These are phyloP conservation scores for Eristalinus aeneus DNA, from an alignment of 2,888 invertebrate species.

Conservation along the genomic window DNA sequence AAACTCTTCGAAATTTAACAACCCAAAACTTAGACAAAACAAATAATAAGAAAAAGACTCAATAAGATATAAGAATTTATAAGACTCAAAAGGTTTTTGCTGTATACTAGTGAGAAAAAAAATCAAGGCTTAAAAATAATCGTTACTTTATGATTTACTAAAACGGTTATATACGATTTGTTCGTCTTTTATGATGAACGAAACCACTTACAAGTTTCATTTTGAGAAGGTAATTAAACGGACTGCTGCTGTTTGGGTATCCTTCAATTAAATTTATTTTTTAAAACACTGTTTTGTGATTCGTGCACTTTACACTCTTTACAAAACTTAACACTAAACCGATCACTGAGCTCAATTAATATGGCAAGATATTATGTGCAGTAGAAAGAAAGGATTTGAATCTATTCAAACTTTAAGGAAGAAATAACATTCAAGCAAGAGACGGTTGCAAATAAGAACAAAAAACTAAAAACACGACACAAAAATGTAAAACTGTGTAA, in stretches of 20 bases:
- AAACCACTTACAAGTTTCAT: not conserved
- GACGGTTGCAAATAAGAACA: not conserved
- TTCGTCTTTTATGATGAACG: not conserved
- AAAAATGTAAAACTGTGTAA: not conserved
- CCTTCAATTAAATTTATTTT: not conserved
- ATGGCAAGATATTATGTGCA: not conserved
- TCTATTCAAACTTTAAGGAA: not conserved
- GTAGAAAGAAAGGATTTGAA: not conserved
- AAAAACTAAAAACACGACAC: not conserved
- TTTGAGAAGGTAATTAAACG: not conserved
- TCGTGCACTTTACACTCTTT: not conserved
- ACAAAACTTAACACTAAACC: not conserved
- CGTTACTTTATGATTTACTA: too few species aligned
- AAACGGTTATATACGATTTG: too few species aligned
- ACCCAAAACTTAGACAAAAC: too few species aligned
- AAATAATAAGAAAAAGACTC: too few species aligned
- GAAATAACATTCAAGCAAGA: not conserved
- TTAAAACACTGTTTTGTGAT: not conserved
- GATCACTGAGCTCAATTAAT: not conserved
- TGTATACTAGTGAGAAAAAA: too few species aligned
- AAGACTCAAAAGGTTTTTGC: too few species aligned
- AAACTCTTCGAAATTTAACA: too few species aligned
- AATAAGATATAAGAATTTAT: too few species aligned
- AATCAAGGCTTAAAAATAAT: too few species aligned
- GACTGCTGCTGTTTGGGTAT: not conserved